Evolutionary conservation across 2,797 vertebrate genomes (phyloP).

Genomic region (Miichthys miiuy): DNA sequence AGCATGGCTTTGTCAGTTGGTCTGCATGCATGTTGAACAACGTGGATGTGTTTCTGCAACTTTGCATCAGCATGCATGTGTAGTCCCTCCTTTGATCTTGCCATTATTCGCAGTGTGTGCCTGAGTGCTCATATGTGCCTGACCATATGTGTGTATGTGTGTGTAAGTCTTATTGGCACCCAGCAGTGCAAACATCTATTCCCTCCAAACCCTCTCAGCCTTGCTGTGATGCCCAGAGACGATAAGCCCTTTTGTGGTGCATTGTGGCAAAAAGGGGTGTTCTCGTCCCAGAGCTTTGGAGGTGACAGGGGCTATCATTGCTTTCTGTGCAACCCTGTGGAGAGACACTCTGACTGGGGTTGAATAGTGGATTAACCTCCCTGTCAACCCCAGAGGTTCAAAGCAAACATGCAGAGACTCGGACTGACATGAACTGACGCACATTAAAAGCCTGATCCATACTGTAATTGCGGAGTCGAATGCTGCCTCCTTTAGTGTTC

Average conservation of each 20-base stretch:
- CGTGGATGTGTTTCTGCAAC: not conserved
- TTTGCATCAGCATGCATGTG: not conserved
- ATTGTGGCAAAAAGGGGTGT: not conserved
- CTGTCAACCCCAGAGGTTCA: slow-evolving; percentile 58
- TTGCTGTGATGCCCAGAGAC: slow-evolving; percentile 51
- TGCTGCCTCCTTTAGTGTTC: not conserved
- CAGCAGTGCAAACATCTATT: slow-evolving; percentile 60
- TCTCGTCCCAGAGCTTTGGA: slow-evolving; percentile 40
- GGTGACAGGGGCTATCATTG: slow-evolving; percentile 53
- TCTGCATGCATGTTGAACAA: slow-evolving; percentile 4
- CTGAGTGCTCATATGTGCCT: slow-evolving; percentile 4
- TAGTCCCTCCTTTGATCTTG: slow-evolving; percentile 23
- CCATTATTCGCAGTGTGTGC: slow-evolving; percentile 12
- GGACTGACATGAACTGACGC: slow-evolving; percentile 32
- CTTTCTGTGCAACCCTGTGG: slow-evolving; percentile 44
- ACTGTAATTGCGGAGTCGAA: slow-evolving; percentile 11
- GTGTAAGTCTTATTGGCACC: slow-evolving; percentile 51
- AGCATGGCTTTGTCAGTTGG: slow-evolving; percentile 14
- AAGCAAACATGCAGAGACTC: slow-evolving; percentile 54
- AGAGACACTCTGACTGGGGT: slow-evolving; percentile 53
- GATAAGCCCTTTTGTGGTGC: slow-evolving; percentile 61
- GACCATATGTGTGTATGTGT: slow-evolving; percentile 20
- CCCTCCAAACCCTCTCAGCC: slow-evolving; percentile 40
- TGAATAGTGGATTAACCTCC: slow-evolving; percentile 73
- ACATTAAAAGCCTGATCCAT: slow-evolving; percentile 26